Percentiles rank a stretch among this genome's conserved stretches.
Evolutionary conservation across 2,888 invertebrate genomes (phyloP).

Genomic region (Scaptomyza reducta): DNA sequence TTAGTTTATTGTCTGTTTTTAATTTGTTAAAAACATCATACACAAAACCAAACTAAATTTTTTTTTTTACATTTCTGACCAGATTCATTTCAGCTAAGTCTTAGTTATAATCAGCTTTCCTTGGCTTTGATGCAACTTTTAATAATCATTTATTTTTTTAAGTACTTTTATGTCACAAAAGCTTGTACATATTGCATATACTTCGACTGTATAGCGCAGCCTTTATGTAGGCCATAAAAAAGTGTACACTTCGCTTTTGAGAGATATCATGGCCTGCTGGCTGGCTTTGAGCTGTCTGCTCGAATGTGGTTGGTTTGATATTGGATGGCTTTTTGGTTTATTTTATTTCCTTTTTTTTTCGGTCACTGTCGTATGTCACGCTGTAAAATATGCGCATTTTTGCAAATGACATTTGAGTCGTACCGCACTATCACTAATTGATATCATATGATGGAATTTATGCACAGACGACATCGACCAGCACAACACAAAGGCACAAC

Average conservation of each 20-base stretch:
- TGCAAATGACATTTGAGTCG: conserved; percentile 79
- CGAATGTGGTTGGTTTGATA: conserved; percentile 9
- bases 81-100: no score
- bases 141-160: no score
- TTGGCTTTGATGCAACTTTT: no score
- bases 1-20: no score
- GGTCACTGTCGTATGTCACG: conserved; percentile 59
- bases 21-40: no score
- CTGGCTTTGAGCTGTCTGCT: conserved; percentile 38
- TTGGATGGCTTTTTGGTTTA: not conserved
- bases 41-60: no score
- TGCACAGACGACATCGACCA: conserved; percentile 59
- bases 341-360: not conserved
- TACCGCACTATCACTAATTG: conserved; percentile 79
- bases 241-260: conserved; percentile 29
- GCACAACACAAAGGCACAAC: conserved; percentile 8
- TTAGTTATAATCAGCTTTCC: no score
- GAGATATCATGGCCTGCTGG: conserved; percentile 53
- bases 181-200: not conserved
- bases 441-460: conserved; percentile 78
- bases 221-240: conserved; percentile 33
- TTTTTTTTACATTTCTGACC: no score
- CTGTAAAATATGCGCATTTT: conserved; percentile 76
- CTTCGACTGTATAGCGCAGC: not conserved
- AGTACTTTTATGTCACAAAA: not conserved